These are phyloP conservation scores for Macrotis lagotis DNA, from an alignment of 2,113 vertebrate species.

Conservation along the genomic window DNA sequence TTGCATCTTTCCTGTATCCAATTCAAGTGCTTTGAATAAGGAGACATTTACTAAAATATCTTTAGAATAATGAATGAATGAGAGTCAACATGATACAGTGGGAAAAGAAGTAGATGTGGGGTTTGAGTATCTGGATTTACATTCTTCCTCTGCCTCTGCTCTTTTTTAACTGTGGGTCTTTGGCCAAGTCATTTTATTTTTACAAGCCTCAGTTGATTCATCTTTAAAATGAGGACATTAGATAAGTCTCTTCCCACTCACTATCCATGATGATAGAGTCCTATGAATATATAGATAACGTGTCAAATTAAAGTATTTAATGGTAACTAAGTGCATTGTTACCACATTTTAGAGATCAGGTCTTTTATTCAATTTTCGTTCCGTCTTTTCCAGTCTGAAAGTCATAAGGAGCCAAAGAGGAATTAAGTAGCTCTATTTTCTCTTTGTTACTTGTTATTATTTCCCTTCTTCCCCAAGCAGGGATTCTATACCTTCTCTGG, in stretches of 20 bases:
- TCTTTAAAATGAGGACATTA: neutral
- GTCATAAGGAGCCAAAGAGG: neutral
- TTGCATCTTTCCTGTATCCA: neutral
- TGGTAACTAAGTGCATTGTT: neutral
- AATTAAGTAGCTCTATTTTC: neutral
- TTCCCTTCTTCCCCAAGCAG: neutral
- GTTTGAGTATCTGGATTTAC: too few species aligned
- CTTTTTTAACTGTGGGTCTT: neutral
- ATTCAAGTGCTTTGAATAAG: neutral
- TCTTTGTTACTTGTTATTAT: neutral
- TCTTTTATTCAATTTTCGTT: neutral
- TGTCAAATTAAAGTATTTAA: neutral
- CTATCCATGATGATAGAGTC: neutral
- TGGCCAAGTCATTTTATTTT: neutral
- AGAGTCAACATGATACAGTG: too few species aligned
- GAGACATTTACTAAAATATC: neutral
- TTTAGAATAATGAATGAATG: too few species aligned
- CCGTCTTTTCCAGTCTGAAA: neutral
- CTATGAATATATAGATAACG: neutral
- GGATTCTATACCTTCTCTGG: neutral
- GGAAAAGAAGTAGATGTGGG: too few species aligned
- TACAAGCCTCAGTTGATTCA: neutral
- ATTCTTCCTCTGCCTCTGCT: neutral
- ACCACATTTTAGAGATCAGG: neutral
- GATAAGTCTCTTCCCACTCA: neutral